Conservation (phyloP, 2,113 vertebrate species). For the Psilopsiagon aurifrons region DNA sequence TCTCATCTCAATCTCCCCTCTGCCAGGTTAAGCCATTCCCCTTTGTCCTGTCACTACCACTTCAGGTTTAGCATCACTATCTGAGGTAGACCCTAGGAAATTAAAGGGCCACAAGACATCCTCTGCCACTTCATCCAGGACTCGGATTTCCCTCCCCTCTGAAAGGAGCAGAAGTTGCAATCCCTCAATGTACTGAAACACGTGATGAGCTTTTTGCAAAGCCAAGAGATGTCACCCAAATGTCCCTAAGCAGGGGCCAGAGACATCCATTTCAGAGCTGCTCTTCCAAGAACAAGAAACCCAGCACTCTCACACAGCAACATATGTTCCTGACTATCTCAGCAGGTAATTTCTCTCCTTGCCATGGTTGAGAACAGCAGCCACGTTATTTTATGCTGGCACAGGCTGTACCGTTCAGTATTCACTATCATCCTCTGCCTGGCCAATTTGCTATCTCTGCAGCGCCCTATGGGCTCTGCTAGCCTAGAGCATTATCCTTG, state of each 20-base stretch:
- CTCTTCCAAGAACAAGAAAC: not conserved
- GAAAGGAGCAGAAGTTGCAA: not conserved
- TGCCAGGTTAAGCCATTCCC: not conserved
- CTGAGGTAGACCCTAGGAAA: not conserved
- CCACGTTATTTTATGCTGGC: not conserved
- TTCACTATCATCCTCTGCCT: not conserved
- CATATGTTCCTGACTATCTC: not conserved
- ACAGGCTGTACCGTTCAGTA: not conserved
- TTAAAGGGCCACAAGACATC: not conserved
- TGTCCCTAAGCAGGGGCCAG: not conserved
- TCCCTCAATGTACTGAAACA: not conserved
- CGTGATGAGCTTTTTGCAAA: not conserved
- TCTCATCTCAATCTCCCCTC: not conserved
- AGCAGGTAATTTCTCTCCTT: not conserved
- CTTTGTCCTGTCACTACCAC: not conserved
- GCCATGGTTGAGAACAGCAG: not conserved
- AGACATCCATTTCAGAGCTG: not conserved
- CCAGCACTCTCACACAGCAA: not conserved
- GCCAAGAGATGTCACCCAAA: not conserved
- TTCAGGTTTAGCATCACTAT: too few species aligned
- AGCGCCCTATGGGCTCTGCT: not conserved
- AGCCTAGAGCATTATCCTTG: fast-evolving
- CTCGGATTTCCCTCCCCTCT: not conserved
- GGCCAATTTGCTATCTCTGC: not conserved
- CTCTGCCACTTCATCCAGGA: not conserved